Percentiles rank a stretch among this genome's conserved stretches.
Conservation (phyloP, 2,113 vertebrate species). For the Dipodomys spectabilis region DNA sequence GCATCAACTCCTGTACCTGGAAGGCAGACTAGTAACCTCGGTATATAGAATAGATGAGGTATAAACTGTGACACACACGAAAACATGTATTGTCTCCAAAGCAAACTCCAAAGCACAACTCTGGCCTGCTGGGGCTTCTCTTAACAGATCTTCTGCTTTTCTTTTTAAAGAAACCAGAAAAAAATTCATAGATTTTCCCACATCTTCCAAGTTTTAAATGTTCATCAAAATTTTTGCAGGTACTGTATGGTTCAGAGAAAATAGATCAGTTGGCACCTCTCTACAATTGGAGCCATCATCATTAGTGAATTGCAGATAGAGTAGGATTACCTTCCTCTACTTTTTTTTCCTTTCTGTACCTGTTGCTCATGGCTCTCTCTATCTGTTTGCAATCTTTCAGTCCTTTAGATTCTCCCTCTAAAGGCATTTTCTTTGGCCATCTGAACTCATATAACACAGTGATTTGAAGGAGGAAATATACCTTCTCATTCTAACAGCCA, state of each 20-base stretch:
- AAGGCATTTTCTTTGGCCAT: not conserved
- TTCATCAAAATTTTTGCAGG: not conserved
- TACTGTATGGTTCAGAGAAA: not conserved
- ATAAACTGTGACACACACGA: not conserved
- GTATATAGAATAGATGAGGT: too few species aligned
- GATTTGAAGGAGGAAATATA: constrained; percentile 2
- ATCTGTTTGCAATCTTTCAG: too few species aligned
- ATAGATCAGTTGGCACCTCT: not conserved
- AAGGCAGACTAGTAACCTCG: too few species aligned
- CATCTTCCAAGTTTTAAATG: not conserved
- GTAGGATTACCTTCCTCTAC: not conserved
- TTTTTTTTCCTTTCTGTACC: not conserved
- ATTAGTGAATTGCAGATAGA: not conserved
- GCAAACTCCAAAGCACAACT: not conserved
- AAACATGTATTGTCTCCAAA: not conserved
- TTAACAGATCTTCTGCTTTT: not conserved
- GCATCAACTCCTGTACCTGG: not conserved
- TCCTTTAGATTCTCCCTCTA: too few species aligned
- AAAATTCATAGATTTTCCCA: not conserved
- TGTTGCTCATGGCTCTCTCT: not conserved
- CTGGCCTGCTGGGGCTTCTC: not conserved
- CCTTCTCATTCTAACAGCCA: not conserved
- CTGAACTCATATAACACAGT: not conserved
- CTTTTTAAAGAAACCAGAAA: not conserved
- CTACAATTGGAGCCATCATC: not conserved